A percentile compares a stretch with the other conserved stretches of the same genome.
These are phyloP conservation scores for Aurelia coerulea DNA, from an alignment of 30 jellyfish, hydroid and myxozoan species.

Conservation along the genomic window DNA sequence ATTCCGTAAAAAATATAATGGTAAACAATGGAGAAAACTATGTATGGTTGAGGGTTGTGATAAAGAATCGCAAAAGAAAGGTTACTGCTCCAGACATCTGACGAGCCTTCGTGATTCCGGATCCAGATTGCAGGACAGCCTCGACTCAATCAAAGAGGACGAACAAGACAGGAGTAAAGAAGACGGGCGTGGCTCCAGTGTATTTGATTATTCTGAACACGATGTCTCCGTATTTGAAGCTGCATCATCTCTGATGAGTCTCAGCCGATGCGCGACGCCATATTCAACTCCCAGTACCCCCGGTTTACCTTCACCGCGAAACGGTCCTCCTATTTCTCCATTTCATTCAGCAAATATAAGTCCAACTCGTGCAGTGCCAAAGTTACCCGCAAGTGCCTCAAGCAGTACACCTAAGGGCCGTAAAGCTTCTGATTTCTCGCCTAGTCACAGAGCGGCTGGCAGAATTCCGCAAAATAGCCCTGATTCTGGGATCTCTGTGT, in stretches of 20 bases:
- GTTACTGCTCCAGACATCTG: constrained; percentile 94
- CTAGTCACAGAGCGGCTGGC: constrained; percentile 55
- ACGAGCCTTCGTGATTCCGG: constrained; percentile 72
- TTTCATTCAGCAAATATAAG: constrained; percentile 24
- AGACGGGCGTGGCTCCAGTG: constrained; percentile 40
- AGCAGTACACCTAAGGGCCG: constrained; percentile 88
- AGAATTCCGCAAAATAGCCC: constrained; percentile 80
- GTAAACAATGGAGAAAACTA: constrained; percentile 96
- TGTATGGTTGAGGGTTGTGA: constrained; percentile 89
- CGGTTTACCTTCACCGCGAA: constrained; percentile 82
- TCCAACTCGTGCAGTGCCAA: constrained; percentile 66
- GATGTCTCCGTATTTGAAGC: constrained; percentile 95
- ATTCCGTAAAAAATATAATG: constrained; percentile 92
- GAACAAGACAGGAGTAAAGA: constrained; percentile 55
- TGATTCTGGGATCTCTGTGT: constrained; percentile 90
- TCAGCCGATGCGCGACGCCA: constrained; percentile 96
- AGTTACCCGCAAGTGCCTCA: constrained; percentile 34
- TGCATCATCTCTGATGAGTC: constrained; percentile 90
- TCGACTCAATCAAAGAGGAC: constrained; percentile 76
- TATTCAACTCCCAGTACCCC: constrained; percentile 94
- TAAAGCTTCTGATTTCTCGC: constrained; percentile 52
- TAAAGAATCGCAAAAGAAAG: constrained; percentile 95
- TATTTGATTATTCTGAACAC: constrained; percentile 29
- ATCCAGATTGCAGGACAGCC: constrained; percentile 24
- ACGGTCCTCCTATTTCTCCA: constrained; percentile 74